Percentiles rank a stretch among this genome's conserved stretches.
These are phyloP conservation scores for Eustalomyia histrio DNA, from an alignment of 2,888 invertebrate genomes.

Conservation along the genomic window DNA sequence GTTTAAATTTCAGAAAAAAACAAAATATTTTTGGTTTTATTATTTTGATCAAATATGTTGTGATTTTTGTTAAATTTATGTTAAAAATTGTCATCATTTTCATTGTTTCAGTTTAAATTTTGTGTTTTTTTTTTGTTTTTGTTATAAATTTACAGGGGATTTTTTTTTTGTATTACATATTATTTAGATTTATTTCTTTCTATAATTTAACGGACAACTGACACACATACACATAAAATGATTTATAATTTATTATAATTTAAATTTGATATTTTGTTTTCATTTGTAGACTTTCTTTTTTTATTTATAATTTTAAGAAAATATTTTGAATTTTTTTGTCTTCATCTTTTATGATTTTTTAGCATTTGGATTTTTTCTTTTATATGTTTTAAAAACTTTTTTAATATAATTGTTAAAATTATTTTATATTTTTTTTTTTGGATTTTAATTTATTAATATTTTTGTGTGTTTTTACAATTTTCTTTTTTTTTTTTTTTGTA, in stretches of 20 bases:
- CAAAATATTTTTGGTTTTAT: conserved; percentile 11
- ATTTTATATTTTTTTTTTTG: conserved; percentile 36
- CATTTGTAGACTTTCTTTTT: conserved; percentile 45
- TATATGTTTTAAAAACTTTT: conserved; percentile 42
- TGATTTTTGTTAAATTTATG: conserved; percentile 57
- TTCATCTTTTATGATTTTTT: conserved; percentile 17
- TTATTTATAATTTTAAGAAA: conserved; percentile 62
- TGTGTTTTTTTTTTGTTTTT: conserved; percentile 58
- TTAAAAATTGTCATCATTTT: conserved; percentile 68
- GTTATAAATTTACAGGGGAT: conserved; percentile 73
- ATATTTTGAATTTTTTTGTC: conserved; percentile 49
- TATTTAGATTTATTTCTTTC: conserved; percentile 14
- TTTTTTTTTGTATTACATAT: conserved; percentile 12
- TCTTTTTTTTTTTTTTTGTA: too few relatives aligned
- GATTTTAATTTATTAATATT: background rate
- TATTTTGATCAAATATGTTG: conserved; percentile 57
- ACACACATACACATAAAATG: conserved; percentile 71
- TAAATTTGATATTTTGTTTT: conserved; percentile 58
- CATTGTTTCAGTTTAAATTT: conserved; percentile 67
- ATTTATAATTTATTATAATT: conserved; percentile 28
- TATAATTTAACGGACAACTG: conserved; percentile 74
- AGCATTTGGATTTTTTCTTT: conserved; percentile 3
- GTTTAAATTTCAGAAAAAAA: conserved; percentile 45
- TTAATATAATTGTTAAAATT: conserved; percentile 64
- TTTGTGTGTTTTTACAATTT: conserved; percentile 37